A percentile compares a stretch with the other conserved stretches of the same genome.
Conservation (phyloP, 2,888 invertebrate species). For the Helobdella robusta region DNA sequence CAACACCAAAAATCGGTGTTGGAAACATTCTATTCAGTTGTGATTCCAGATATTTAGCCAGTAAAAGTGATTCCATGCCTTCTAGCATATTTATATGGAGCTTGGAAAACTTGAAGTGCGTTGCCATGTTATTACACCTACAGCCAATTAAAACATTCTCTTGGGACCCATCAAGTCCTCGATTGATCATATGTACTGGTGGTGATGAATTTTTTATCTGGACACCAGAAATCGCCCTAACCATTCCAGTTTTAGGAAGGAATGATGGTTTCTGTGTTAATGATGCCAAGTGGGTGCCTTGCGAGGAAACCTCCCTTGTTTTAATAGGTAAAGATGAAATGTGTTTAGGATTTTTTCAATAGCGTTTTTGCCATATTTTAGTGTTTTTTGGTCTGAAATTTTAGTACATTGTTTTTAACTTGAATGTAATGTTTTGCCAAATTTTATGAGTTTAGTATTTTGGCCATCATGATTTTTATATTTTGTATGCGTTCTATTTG, state of each 20-base stretch:
- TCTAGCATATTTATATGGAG: slow-evolving; percentile 50
- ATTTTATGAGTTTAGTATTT: too few relatives aligned
- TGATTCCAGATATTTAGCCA: slow-evolving; percentile 46
- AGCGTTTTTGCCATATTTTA: too few relatives aligned
- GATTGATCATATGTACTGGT: slow-evolving; percentile 49
- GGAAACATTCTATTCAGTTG: slow-evolving; percentile 44
- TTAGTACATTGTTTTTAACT: too few relatives aligned
- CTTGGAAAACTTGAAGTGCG: slow-evolving; percentile 41
- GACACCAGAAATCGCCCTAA: slow-evolving; percentile 48
- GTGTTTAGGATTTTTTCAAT: too few relatives aligned
- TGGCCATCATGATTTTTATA: too few relatives aligned
- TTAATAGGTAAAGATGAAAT: slow-evolving; percentile 47
- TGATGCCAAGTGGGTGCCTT: slow-evolving; percentile 44
- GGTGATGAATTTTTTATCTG: slow-evolving; percentile 50
- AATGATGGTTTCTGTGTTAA: slow-evolving; percentile 46
- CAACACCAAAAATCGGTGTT: slow-evolving; percentile 47
- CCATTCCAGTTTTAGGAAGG: slow-evolving; percentile 44
- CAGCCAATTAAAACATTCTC: slow-evolving; percentile 41
- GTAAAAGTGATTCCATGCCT: slow-evolving; percentile 49
- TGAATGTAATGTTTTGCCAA: too few relatives aligned
- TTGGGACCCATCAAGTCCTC: slow-evolving; percentile 47
- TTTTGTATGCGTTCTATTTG: too few relatives aligned
- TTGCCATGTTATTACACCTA: slow-evolving; percentile 46
- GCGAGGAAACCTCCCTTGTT: slow-evolving; percentile 42
- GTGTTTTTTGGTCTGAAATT: too few relatives aligned